A percentile compares a stretch with the other conserved stretches of the same genome.
Evolutionary conservation across 2,113 vertebrate species (phyloP).

Genomic region (Strigops habroptila): DNA sequence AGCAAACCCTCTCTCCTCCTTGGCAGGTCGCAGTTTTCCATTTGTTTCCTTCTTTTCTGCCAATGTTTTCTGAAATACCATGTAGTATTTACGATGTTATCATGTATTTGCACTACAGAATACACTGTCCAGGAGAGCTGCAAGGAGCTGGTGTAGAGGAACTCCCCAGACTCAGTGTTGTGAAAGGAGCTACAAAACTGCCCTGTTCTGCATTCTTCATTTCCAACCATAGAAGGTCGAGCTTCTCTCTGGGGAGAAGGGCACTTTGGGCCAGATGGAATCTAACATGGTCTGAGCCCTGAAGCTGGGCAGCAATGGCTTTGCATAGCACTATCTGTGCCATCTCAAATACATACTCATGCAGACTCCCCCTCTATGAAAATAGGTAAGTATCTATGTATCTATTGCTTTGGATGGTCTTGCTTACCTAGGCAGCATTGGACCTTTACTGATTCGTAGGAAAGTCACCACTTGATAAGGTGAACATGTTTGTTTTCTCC

Average conservation of each 20-base stretch:
- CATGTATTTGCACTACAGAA: neutral
- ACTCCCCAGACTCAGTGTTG: neutral
- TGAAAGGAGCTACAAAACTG: neutral
- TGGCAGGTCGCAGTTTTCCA: neutral
- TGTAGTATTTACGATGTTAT: neutral
- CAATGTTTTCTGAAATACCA: neutral
- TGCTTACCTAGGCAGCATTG: neutral
- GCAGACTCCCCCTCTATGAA: neutral
- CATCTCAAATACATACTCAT: neutral
- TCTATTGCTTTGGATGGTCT: neutral
- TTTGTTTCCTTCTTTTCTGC: neutral
- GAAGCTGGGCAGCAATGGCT: neutral
- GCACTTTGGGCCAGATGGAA: neutral
- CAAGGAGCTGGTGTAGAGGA: neutral
- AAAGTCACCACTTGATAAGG: neutral
- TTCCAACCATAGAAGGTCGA: neutral
- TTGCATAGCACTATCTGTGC: neutral
- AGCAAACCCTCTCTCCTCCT: neutral
- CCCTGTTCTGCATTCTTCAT: neutral
- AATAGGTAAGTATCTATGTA: neutral
- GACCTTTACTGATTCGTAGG: neutral
- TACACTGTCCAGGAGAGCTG: neutral
- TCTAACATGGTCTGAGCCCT: neutral
- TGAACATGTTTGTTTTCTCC: neutral
- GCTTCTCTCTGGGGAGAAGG: neutral